Percentiles rank a stretch among this genome's conserved stretches.
Evolutionary conservation across 1,140 invertebrate genomes (phyloP).

Genomic region (Brachionus angularis): DNA sequence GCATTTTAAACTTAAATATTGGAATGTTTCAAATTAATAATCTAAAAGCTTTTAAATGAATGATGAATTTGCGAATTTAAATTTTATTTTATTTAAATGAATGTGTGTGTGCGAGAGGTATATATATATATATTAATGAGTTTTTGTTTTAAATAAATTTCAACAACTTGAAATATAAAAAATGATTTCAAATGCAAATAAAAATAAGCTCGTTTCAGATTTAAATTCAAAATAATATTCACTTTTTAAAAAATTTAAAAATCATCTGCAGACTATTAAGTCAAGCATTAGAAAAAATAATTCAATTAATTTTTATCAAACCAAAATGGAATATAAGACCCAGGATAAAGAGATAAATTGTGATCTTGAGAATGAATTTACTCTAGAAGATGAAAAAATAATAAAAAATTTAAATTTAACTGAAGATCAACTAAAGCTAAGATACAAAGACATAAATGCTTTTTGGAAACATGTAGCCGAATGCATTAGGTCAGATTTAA

Average conservation of each 20-base stretch:
- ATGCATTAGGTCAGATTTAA: slow-evolving; percentile 2
- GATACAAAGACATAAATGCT: neutral
- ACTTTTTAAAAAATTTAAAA: neutral
- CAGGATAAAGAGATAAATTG: slow-evolving; percentile 1
- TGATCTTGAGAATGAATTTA: slow-evolving; percentile 25
- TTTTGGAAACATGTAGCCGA: slow-evolving; percentile 30
- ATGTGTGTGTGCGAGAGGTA: too few relatives aligned
- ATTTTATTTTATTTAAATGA: too few relatives aligned
- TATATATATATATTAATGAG: too few relatives aligned
- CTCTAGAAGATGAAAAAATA: slow-evolving; percentile 17
- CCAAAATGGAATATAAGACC: neutral
- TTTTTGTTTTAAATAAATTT: too few relatives aligned
- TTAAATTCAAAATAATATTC: slow-evolving; percentile 42
- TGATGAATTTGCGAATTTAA: slow-evolving; percentile 34
- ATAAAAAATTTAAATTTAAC: slow-evolving; percentile 6
- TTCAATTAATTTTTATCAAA: neutral
- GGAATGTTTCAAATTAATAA: neutral
- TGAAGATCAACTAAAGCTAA: neutral
- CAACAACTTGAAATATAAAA: too few relatives aligned
- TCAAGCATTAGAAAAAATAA: neutral
- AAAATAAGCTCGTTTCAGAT: too few relatives aligned
- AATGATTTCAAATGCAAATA: too few relatives aligned
- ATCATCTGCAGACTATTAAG: too few relatives aligned
- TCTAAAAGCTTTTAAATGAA: too few relatives aligned
- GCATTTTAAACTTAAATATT: slow-evolving; percentile 1